phyloP scores from a whole-genome alignment of 64 coral and sea anemone genomes.

The Actinia equina region DNA sequence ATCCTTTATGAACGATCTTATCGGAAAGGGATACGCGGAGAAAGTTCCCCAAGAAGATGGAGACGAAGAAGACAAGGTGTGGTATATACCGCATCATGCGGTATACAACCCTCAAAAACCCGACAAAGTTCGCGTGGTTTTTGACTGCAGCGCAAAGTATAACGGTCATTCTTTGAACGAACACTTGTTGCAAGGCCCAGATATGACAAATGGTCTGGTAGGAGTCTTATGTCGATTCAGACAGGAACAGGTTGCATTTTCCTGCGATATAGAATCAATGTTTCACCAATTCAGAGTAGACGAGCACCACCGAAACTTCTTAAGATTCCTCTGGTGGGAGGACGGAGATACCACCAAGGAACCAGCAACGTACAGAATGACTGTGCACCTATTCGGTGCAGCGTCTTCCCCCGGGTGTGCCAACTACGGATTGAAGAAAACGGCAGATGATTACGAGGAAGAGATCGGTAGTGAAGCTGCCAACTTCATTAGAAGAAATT shows the following conservation, averaged over 20 bases:
- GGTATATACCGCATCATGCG: constrained; percentile 46
- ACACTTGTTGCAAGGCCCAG: constrained; percentile 34
- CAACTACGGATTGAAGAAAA: constrained; percentile 41
- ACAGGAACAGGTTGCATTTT: constrained; percentile 10
- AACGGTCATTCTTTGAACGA: constrained; percentile 19
- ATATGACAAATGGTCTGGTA: constrained; percentile 40
- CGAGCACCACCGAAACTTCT: constrained; percentile 22
- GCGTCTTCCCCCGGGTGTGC: constrained; percentile 44
- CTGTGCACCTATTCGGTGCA: constrained; percentile 42
- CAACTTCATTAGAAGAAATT: neutral
- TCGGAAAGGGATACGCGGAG: constrained; percentile 12
- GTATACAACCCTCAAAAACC: constrained; percentile 46
- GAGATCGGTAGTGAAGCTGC: constrained; percentile 21
- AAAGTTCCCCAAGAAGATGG: constrained; percentile 3
- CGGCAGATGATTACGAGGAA: constrained; percentile 20
- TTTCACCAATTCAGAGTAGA: constrained; percentile 46
- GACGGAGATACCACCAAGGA: neutral
- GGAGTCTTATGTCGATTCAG: constrained; percentile 46
- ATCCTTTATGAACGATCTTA: constrained; percentile 37
- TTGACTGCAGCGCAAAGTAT: neutral
- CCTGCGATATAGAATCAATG: constrained; percentile 52
- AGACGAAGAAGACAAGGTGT: constrained; percentile 11
- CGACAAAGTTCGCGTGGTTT: constrained; percentile 19
- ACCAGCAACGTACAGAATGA: constrained; percentile 42
- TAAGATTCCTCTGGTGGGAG: constrained; percentile 61